Evolutionary conservation across 2,888 invertebrate genomes (phyloP).

Genomic region (Tetanocera ferruginea): DNA sequence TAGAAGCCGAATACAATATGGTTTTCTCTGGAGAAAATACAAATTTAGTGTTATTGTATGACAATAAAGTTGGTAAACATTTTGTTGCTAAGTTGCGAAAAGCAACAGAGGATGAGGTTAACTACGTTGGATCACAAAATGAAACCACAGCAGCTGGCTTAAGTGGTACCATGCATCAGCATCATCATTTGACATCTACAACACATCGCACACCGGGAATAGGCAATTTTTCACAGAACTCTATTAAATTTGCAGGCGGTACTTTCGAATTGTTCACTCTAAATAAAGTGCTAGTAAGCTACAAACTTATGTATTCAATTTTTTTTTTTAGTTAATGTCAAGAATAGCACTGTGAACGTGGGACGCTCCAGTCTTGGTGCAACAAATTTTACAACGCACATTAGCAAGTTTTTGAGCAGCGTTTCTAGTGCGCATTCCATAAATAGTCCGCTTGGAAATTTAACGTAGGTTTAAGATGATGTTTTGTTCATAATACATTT

Average conservation of each 20-base stretch:
- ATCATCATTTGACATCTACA: constrained; percentile 24
- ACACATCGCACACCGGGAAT: constrained; percentile 47
- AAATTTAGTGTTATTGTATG: constrained; percentile 86
- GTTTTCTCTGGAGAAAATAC: constrained; percentile 83
- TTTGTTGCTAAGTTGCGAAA: constrained; percentile 86
- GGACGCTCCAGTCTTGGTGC: constrained; percentile 56
- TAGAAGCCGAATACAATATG: constrained; percentile 75
- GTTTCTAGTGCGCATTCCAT: constrained; percentile 58
- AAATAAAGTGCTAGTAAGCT: too few relatives aligned
- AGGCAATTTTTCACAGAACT: constrained; percentile 59
- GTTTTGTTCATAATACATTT: neutral
- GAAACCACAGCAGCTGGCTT: constrained; percentile 58
- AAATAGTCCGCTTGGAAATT: constrained; percentile 59
- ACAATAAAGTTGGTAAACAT: constrained; percentile 82
- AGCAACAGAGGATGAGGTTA: constrained; percentile 80
- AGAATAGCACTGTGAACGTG: constrained; percentile 56
- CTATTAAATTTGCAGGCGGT: constrained; percentile 60
- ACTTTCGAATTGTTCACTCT: constrained; percentile 29
- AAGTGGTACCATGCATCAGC: constrained; percentile 54
- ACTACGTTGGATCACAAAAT: constrained; percentile 73
- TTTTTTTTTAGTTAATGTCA: constrained; percentile 53
- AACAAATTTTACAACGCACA: constrained; percentile 57
- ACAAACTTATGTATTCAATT: neutral
- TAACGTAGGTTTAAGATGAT: constrained; percentile 56
- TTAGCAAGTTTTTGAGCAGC: constrained; percentile 55